Evolutionary conservation across 2,797 vertebrate species (phyloP).

Genomic region (Prionace glauca): DNA sequence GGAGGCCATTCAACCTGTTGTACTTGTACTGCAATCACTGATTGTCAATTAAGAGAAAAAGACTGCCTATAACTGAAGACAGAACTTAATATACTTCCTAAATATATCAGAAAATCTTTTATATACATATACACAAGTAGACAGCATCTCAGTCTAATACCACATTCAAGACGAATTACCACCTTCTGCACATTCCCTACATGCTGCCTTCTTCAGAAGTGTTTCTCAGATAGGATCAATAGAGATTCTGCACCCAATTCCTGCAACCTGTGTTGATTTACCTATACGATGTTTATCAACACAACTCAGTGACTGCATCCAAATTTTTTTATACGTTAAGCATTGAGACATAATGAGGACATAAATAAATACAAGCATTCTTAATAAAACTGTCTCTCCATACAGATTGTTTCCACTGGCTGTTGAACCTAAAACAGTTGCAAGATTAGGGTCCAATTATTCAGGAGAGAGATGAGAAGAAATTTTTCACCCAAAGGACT

Average conservation of each 20-base stretch:
- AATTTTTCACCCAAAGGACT: too few relatives aligned
- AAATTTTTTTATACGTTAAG: background rate
- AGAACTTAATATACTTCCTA: background rate
- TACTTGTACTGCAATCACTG: background rate
- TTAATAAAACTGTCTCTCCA: background rate
- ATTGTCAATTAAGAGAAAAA: background rate
- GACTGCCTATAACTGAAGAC: background rate
- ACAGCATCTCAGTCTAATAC: background rate
- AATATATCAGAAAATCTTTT: background rate
- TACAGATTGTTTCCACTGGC: background rate
- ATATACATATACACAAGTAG: background rate
- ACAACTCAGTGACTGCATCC: too few relatives aligned
- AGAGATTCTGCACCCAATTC: background rate
- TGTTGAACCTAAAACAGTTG: too few relatives aligned
- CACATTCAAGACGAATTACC: background rate
- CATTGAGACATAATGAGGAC: background rate
- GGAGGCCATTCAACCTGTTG: background rate
- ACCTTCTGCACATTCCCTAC: background rate
- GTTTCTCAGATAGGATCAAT: background rate
- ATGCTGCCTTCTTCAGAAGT: background rate
- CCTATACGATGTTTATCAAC: too few relatives aligned
- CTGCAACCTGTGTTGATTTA: background rate
- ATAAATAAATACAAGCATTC: background rate
- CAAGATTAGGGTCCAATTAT: too few relatives aligned
- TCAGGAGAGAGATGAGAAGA: too few relatives aligned